A percentile compares a stretch with the other conserved stretches of the same genome.
Conservation (phyloP, 2,888 invertebrate genomes). For the Nasonovia ribisnigri region DNA sequence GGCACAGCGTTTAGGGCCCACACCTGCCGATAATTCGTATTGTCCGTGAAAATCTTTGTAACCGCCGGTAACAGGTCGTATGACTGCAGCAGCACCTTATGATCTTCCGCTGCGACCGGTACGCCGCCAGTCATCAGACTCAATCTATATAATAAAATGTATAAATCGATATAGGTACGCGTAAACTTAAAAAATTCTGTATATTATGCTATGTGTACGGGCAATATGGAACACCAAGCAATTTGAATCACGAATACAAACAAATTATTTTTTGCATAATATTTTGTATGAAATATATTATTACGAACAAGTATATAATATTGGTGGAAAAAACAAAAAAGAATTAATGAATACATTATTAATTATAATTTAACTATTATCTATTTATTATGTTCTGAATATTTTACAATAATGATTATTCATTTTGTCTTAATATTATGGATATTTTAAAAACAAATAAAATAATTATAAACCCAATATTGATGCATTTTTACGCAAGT, state of each 20-base stretch:
- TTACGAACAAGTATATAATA: too few species aligned
- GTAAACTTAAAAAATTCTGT: not conserved
- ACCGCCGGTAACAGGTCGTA: conserved; percentile 45
- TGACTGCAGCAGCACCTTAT: conserved; percentile 41
- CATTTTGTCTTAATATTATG: too few species aligned
- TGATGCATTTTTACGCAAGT: too few species aligned
- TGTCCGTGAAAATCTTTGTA: conserved; percentile 56
- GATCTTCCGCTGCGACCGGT: not conserved
- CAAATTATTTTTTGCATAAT: not conserved
- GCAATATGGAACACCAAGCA: not conserved
- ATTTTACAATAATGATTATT: too few species aligned
- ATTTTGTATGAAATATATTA: not conserved
- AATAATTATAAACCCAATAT: too few species aligned
- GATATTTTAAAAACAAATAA: too few species aligned
- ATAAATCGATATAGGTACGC: not conserved
- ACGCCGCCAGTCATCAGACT: not conserved
- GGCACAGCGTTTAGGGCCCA: conserved; percentile 69
- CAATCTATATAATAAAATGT: not conserved
- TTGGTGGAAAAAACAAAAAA: too few species aligned
- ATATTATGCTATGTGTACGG: not conserved
- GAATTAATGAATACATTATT: too few species aligned
- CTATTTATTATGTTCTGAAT: too few species aligned
- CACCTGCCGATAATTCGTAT: conserved; percentile 40
- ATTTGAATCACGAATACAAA: not conserved
- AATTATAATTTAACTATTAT: too few species aligned